Evolutionary conservation across 2,888 invertebrate species (phyloP).

Genomic region (Chaetoderma sp.): DNA sequence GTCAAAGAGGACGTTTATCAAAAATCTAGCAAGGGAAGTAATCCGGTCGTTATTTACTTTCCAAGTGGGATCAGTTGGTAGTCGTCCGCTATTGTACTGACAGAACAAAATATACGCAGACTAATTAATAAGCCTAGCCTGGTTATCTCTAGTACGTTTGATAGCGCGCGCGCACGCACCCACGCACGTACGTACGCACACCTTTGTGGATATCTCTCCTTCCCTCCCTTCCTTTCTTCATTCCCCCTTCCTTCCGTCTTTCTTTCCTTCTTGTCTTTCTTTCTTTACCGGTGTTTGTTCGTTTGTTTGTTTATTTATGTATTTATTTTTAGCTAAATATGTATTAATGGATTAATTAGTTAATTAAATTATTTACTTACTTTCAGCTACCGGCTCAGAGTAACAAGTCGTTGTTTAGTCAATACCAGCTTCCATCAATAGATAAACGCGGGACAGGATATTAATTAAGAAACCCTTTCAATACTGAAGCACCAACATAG

Average conservation of each 20-base stretch:
- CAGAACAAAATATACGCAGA: too few species aligned
- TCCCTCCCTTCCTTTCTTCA: constrained; percentile 48
- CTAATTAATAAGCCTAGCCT: too few species aligned
- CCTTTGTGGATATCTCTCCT: constrained; percentile 50
- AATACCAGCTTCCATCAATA: constrained; percentile 58
- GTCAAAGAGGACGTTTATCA: too few species aligned
- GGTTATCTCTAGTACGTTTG: too few species aligned
- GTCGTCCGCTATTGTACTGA: too few species aligned
- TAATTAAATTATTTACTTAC: background rate
- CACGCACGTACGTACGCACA: background rate
- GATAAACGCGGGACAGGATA: constrained; percentile 51
- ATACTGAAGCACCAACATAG: too few species aligned
- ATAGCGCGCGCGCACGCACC: background rate
- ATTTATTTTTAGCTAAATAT: background rate
- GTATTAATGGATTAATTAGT: too few species aligned
- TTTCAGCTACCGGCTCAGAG: constrained; percentile 46
- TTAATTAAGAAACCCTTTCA: too few species aligned
- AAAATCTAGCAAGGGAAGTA: too few species aligned
- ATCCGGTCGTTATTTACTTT: too few species aligned
- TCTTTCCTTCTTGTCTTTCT: constrained; percentile 37
- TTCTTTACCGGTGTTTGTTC: constrained; percentile 27
- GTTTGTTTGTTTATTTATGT: background rate
- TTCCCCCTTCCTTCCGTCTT: constrained; percentile 37
- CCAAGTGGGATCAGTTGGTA: too few species aligned
- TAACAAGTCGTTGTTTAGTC: constrained; percentile 56